phyloP scores from a whole-genome alignment of 2,797 vertebrate species.

The Phrynocephalus forsythii region DNA sequence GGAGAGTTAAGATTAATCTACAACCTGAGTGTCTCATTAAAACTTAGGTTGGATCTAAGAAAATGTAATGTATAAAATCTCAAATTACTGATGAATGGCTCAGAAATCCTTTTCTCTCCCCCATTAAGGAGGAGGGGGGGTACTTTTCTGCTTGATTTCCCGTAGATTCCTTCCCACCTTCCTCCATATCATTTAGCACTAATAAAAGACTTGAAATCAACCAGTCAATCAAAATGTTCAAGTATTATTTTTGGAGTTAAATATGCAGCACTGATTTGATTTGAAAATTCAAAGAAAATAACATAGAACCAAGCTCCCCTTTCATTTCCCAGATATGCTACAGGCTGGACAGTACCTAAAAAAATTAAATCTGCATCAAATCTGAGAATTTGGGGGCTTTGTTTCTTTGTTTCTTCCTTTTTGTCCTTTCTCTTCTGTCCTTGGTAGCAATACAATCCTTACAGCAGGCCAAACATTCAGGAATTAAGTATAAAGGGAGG shows the following conservation, averaged over 20 bases:
- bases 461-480: slow-evolving; percentile 50
- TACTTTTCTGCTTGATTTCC: not conserved
- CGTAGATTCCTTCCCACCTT: not conserved
- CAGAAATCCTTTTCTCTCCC: not conserved
- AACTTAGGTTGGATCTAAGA: not conserved
- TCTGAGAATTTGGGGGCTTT: slow-evolving; percentile 34
- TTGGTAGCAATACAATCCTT: slow-evolving; percentile 39
- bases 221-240: slow-evolving; percentile 15
- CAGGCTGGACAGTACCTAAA: not conserved
- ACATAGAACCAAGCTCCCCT: not conserved
- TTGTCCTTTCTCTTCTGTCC: slow-evolving; percentile 33
- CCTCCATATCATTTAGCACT: slow-evolving; percentile 3
- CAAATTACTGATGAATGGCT: slow-evolving; percentile 26
- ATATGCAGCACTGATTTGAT: slow-evolving; percentile 7
- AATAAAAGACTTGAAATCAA: slow-evolving; percentile 19
- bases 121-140: not conserved
- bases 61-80: slow-evolving; percentile 20
- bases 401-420: not conserved
- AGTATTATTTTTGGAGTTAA: not conserved
- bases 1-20: slow-evolving; percentile 49
- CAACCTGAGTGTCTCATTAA: slow-evolving; percentile 26
- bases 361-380: slow-evolving; percentile 1
- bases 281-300: slow-evolving; percentile 26
- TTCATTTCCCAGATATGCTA: slow-evolving; percentile 21
- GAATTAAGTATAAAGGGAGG: slow-evolving; percentile 58